Percentiles rank a stretch among this genome's conserved stretches.
These are phyloP conservation scores for Toxotes chatareus DNA, from an alignment of 2,113 vertebrate genomes.

Conservation along the genomic window DNA sequence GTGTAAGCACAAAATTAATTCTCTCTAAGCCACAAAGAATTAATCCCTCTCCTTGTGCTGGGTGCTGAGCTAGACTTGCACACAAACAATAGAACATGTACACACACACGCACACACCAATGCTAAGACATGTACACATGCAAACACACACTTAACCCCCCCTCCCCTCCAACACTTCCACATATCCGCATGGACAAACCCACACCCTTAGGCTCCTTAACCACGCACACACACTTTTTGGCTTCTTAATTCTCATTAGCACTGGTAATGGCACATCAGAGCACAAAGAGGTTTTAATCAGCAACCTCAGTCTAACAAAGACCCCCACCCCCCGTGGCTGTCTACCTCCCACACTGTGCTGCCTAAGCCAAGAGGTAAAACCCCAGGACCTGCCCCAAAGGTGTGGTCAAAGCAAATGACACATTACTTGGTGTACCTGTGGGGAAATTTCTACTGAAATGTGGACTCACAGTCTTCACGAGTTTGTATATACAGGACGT, in stretches of 20 bases:
- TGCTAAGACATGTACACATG: conserved; percentile 38
- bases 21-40: conserved; percentile 87
- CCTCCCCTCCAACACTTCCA: conserved; percentile 31
- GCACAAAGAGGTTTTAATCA: conserved; percentile 85
- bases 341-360: conserved; percentile 66
- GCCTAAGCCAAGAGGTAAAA: conserved; percentile 47
- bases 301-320: conserved; percentile 75
- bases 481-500: conserved; percentile 94
- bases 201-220: conserved; percentile 73
- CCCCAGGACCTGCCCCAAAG: conserved; percentile 35
- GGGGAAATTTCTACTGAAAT: background rate
- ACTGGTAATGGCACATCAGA: conserved; percentile 85
- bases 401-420: conserved; percentile 24
- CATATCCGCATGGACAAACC: conserved; percentile 56
- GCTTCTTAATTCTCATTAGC: conserved; percentile 86
- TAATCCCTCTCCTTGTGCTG: conserved; percentile 84
- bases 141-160: conserved; percentile 55
- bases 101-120: conserved; percentile 44
- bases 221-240: conserved; percentile 74
- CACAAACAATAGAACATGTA: conserved; percentile 68
- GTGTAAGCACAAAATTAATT: conserved; percentile 89
- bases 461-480: conserved; percentile 92
- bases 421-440: background rate
- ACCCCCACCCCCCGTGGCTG: conserved; percentile 76
- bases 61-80: conserved; percentile 66